Evolutionary conservation across 2,888 invertebrate species (phyloP).

Genomic region (Xylocampa areola): DNA sequence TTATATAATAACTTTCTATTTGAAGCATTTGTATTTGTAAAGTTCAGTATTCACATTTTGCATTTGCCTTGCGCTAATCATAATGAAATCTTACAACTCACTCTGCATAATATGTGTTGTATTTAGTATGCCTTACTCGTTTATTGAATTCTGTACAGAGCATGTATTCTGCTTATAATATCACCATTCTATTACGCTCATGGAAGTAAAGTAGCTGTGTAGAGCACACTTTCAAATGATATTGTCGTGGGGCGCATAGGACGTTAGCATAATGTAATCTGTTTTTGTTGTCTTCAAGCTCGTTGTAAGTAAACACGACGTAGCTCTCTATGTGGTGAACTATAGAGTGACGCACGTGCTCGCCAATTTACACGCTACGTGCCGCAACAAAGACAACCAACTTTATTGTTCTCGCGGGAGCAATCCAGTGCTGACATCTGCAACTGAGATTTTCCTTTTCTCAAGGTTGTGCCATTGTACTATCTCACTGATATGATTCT

Average conservation of each 20-base stretch:
- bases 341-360: conserved; percentile 69
- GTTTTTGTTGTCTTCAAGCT: conserved; percentile 66
- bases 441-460: conserved; percentile 68
- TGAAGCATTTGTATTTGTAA: background rate
- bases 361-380: conserved; percentile 74
- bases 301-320: conserved; percentile 63
- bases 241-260: conserved; percentile 31
- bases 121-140: background rate
- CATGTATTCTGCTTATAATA: conserved; percentile 25
- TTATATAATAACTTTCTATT: conserved; percentile 7
- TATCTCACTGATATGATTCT: conserved; percentile 58
- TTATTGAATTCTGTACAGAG: conserved; percentile 17
- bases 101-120: conserved; percentile 11
- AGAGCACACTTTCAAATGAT: conserved; percentile 39
- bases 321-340: conserved; percentile 43
- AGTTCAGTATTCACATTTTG: background rate
- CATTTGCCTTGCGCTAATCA: background rate
- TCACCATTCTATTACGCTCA: conserved; percentile 25
- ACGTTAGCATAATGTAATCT: conserved; percentile 61
- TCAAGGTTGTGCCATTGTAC: conserved; percentile 70
- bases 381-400: conserved; percentile 72
- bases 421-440: conserved; percentile 66
- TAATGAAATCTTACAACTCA: too few species aligned
- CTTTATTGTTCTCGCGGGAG: conserved; percentile 76
- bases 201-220: conserved; percentile 32